Base-by-base conservation (phyloP, 1,140 invertebrate species). In the Paramacrobiotus metropolitanus region DNA sequence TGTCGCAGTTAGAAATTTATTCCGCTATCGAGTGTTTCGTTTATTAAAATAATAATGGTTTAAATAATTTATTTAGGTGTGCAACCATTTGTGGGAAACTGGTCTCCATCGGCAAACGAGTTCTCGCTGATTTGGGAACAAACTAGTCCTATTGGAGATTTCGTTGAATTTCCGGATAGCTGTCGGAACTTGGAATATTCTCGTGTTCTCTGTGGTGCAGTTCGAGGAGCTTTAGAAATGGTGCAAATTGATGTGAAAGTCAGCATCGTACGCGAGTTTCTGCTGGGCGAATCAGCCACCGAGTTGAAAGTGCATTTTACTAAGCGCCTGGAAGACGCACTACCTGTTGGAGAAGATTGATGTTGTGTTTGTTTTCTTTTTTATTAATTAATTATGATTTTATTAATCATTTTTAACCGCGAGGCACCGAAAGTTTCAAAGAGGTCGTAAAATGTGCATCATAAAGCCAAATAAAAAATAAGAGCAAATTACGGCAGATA, bases 331-430 rank as follows among this genome's bases (percentile, higher is more conserved):
- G 91, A 97, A 76, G 94, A 99, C 77, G 88, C 91, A 28, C 85
- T 97, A 68, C 92, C 93, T 60, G 89, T 88, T 64, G 93, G 93
- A 60, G 93, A 99, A 78, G 93, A 98, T 76, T 95, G 83, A 76
- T 69, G 64, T n/a, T 40, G 15, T 55, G 48, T 40, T n/a, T 40
- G n/a, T 9, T 9, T 40, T 40, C n/a, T 40, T 9, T 40, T n/a
- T 40, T 40, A n/a, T 40, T 40, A n/a, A n/a, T n/a, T n/a, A n/a
- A n/a, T n/a, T n/a, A n/a, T n/a, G n/a, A n/a, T n/a, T n/a, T n/a
- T n/a, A n/a, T n/a, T n/a, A n/a, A n/a, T n/a, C n/a, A n/a, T n/a
- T n/a, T n/a, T n/a, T n/a, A n/a, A n/a, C n/a, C n/a, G n/a, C n/a
- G n/a, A n/a, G n/a, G n/a, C n/a, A n/a, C n/a, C n/a, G n/a, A n/a